Evolutionary conservation across 1,140 invertebrate genomes (phyloP).

Genomic region (Drosophila ohnishii): DNA sequence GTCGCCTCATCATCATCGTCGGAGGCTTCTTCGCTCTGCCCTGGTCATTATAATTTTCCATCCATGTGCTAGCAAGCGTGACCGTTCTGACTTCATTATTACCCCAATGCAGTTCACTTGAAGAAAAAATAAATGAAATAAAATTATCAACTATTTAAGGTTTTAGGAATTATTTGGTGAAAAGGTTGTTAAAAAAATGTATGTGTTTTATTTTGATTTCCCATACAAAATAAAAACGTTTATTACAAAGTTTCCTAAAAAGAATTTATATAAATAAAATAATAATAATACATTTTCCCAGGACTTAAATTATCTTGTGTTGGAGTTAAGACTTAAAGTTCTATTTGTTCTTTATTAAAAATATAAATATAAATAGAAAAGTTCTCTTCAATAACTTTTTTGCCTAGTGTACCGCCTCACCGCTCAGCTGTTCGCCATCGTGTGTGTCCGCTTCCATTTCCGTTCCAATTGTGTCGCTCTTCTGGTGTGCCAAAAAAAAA

Average conservation of each 20-base stretch:
- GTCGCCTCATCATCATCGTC: conserved; percentile 32
- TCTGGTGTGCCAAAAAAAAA: conserved; percentile 53
- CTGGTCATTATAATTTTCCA: conserved; percentile 64
- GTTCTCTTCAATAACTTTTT: neutral
- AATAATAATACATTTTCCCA: too few relatives aligned
- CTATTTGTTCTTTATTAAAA: too few relatives aligned
- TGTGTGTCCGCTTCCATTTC: conserved; percentile 71
- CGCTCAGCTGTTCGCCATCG: conserved; percentile 40
- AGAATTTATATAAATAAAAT: too few relatives aligned
- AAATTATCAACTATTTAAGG: neutral
- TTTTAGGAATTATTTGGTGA: neutral
- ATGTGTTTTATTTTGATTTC: too few relatives aligned
- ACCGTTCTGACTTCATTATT: conserved; percentile 77
- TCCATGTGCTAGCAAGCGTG: conserved; percentile 72
- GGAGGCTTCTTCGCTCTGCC: conserved; percentile 27
- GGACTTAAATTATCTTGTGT: too few relatives aligned
- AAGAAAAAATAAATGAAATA: neutral
- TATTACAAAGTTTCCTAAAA: too few relatives aligned
- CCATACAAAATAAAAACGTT: too few relatives aligned
- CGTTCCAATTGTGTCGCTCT: conserved; percentile 39
- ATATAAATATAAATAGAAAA: neutral
- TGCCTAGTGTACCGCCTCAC: neutral
- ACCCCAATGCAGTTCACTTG: conserved; percentile 6
- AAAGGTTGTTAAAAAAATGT: too few relatives aligned
- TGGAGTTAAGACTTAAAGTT: too few relatives aligned